Percentiles rank a stretch among this genome's conserved stretches.
Evolutionary conservation across 1,140 invertebrate genomes (phyloP).

Genomic region (Lutraria rhynchaena): DNA sequence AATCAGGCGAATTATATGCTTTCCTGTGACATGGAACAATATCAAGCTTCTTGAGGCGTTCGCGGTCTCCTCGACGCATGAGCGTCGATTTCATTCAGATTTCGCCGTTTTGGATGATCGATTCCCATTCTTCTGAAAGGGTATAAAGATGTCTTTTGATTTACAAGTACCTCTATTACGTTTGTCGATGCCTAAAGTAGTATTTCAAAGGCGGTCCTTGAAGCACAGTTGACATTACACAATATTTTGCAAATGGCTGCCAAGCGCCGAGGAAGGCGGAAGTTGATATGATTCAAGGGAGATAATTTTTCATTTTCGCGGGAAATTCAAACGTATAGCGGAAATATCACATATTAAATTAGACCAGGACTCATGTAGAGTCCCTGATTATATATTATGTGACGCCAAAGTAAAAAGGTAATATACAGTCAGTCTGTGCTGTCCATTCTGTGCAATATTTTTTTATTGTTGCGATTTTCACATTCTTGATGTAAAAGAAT

Average conservation of each 20-base stretch:
- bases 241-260: constrained; percentile 52
- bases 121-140: too few relatives aligned
- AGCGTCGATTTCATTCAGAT: constrained; percentile 39
- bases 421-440: too few relatives aligned
- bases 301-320: constrained; percentile 13
- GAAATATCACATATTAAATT: too few relatives aligned
- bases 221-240: neutral
- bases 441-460: too few relatives aligned
- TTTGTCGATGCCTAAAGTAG: neutral
- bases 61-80: constrained; percentile 57
- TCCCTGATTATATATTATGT: too few relatives aligned
- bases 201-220: neutral
- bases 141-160: neutral
- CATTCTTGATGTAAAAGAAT: too few relatives aligned
- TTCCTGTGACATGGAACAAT: constrained; percentile 51
- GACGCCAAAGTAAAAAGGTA: too few relatives aligned
- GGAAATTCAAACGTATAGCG: constrained; percentile 30
- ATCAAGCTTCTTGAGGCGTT: constrained; percentile 55
- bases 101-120: neutral
- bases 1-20: constrained; percentile 30
- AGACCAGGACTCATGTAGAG: too few relatives aligned
- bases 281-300: constrained; percentile 15
- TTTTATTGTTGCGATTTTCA: too few relatives aligned
- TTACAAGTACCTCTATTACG: neutral
- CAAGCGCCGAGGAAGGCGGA: constrained; percentile 50